Conservation (phyloP, 2,797 vertebrate genomes). For the Eutrigla gurnardus region DNA sequence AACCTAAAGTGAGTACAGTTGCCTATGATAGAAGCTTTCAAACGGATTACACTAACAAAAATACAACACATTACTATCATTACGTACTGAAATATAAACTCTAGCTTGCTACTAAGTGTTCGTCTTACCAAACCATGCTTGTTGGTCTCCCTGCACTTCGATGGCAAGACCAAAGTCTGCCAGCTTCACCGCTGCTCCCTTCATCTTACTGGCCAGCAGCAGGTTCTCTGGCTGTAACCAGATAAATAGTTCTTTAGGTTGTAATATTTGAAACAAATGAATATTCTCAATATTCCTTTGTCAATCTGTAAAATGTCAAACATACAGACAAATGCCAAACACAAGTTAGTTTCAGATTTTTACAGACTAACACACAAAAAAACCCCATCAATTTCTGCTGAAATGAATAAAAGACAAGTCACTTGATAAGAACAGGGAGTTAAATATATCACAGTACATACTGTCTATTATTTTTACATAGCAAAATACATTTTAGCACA, state of each 20-base stretch:
- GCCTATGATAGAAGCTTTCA: too few relatives aligned
- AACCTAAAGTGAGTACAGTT: too few relatives aligned
- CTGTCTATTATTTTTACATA: background rate
- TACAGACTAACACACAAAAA: background rate
- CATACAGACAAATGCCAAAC: background rate
- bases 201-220: slow-evolving; percentile 98
- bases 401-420: background rate
- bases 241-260: slow-evolving; percentile 2
- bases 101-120: background rate
- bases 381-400: background rate
- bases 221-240: slow-evolving; percentile 93
- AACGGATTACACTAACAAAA: background rate
- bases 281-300: background rate
- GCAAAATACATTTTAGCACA: background rate
- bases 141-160: slow-evolving; percentile 98
- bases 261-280: background rate
- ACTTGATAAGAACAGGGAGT: background rate
- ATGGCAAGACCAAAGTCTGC: slow-evolving; percentile 98
- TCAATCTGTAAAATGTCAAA: background rate
- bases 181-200: slow-evolving; percentile 97
- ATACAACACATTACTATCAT: background rate
- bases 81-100: slow-evolving; percentile 1
- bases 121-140: slow-evolving; percentile 98
- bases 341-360: background rate
- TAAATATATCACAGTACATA: background rate